phyloP scores from a whole-genome alignment of 2,797 vertebrate genomes.

The Hephaestus fuliginosus region DNA sequence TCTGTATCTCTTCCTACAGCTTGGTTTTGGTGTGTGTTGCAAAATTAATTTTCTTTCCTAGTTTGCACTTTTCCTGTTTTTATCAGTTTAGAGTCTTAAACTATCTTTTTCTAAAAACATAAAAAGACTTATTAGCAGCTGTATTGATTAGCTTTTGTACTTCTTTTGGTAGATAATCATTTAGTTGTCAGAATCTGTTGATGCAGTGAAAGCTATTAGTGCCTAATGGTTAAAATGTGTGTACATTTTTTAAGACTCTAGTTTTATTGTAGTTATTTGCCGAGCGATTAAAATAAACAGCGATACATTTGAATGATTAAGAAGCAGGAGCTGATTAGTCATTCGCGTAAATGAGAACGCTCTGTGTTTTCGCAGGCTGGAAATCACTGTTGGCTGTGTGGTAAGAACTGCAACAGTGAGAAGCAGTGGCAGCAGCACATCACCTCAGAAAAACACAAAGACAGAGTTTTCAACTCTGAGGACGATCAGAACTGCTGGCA shows the following conservation, averaged over 20 bases:
- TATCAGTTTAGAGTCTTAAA: not conserved
- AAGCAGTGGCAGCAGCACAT: conserved; percentile 99
- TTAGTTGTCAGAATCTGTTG: conserved; percentile 1
- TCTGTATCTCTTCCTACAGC: not conserved
- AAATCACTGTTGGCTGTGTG: conserved; percentile 99
- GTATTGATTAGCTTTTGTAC: not conserved
- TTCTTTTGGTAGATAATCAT: not conserved
- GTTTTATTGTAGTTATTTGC: conserved; percentile 8
- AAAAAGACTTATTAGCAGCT: not conserved
- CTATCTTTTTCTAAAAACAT: not conserved
- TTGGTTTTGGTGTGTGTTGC: not conserved
- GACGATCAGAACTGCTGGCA: conserved; percentile 99
- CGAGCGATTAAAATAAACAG: conserved; percentile 10
- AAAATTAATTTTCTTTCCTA: not conserved
- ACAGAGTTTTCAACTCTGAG: conserved; percentile 97
- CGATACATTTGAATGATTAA: conserved; percentile 2
- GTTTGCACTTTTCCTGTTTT: not conserved
- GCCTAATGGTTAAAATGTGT: not conserved
- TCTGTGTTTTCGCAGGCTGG: conserved; percentile 86
- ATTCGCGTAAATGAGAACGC: conserved; percentile 7
- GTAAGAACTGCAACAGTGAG: conserved; percentile 99
- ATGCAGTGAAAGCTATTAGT: not conserved
- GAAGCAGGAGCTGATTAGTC: conserved; percentile 5
- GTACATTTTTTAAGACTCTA: not conserved
- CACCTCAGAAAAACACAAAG: conserved; percentile 98